Base-by-base conservation (phyloP, 2,888 invertebrate species). In the Drosophila greeni region DNA sequence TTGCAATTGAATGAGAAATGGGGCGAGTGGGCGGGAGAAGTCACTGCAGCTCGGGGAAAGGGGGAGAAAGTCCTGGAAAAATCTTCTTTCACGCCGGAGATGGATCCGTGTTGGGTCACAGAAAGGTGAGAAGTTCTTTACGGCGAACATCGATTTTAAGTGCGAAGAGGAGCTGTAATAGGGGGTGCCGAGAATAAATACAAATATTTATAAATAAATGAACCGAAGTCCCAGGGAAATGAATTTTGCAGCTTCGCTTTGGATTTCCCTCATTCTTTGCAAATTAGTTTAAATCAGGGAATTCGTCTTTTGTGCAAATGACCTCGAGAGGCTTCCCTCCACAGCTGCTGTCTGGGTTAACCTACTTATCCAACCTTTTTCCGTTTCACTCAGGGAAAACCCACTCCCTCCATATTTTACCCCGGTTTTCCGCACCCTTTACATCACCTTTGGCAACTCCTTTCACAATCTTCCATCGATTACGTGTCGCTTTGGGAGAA, bases 1-100 rank as follows among this genome's bases (percentile, higher is more conserved):
- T 79, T 84, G 82, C 79, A 79, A 84, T 79, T 83, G 82, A 79
- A 79, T 79, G 78, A 76, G 75, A 45, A 34, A 66, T 62, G 73
- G 61, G 70, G 61, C 47, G 31, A 62, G 43, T 24, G 45, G 23
- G 14, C 33, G 24, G 53, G 47, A 18, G 20, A 48, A 58, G 60
- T 51, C 36, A 51, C 43, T 52, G 43, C 52, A 60, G 52, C 18
- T 20, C 31, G 47, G 47, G 24, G 7, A 18, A 51, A 40, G 18
- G 26, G 36, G 33, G 52, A 34, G 20, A 26, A 58, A 53, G 24
- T 42, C 24, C 3, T n/a, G 42, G 42, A n/a, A 42, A 45, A 47
- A 5, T 49, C 12, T 20, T 12, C n/a, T 23, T 39, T 12, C 14
- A 20, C 16, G n/a, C 23, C 16, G 23, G 18, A 56, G 66, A 66